Evolutionary conservation across 1,140 invertebrate species (phyloP).

Genomic region (Brachionus paranguensis): DNA sequence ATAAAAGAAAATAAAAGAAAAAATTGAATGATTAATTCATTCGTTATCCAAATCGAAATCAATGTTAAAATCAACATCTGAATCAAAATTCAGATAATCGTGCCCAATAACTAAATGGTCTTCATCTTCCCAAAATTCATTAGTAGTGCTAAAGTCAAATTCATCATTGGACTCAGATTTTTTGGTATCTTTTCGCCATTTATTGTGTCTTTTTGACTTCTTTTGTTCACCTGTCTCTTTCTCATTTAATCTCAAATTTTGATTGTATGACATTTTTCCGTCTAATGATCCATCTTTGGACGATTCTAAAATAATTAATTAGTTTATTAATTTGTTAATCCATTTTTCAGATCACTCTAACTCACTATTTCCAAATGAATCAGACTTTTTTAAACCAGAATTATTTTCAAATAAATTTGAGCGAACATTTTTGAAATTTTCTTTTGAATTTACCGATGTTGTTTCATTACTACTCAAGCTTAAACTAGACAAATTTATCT

Average conservation of each 20-base stretch:
- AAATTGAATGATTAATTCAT: neutral
- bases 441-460: neutral
- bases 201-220: neutral
- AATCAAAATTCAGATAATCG: neutral
- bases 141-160: neutral
- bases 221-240: neutral
- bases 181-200: neutral
- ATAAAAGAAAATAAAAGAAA: neutral
- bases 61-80: neutral
- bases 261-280: neutral
- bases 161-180: neutral
- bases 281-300: neutral
- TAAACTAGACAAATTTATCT: slow-evolving; percentile 2
- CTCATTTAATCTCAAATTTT: neutral
- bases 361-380: slow-evolving; percentile 2
- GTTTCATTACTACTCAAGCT: neutral
- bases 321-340: no score
- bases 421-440: neutral
- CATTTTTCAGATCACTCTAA: neutral
- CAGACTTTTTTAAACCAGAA: neutral
- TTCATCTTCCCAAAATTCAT: slow-evolving; percentile 24
- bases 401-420: neutral
- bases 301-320: neutral
- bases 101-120: neutral
- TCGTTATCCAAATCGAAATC: neutral